phyloP scores from a whole-genome alignment of 35 echinoderm and acorn worm species.

The Anneissia japonica region DNA sequence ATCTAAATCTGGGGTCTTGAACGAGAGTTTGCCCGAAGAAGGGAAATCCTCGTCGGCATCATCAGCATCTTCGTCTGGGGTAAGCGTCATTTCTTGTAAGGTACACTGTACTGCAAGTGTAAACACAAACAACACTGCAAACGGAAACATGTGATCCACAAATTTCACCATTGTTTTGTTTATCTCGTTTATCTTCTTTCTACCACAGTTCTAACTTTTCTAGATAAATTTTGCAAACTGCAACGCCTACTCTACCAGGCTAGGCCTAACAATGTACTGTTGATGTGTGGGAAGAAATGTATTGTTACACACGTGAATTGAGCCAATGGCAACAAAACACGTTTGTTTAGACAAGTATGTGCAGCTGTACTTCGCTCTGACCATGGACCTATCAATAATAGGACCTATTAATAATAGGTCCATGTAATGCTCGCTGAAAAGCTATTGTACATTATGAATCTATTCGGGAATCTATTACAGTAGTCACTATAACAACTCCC shows the following conservation, averaged over 20 bases:
- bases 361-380: not conserved
- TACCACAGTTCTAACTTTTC: too few relatives aligned
- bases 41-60: slow-evolving; percentile 20
- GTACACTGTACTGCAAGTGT: not conserved
- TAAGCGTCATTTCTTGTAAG: not conserved
- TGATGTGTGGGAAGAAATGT: not conserved
- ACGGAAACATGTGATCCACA: not conserved
- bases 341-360: not conserved
- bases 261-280: not conserved
- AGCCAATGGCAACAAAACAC: not conserved
- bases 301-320: not conserved
- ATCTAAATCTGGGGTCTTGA: slow-evolving; percentile 56
- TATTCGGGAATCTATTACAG: too few relatives aligned
- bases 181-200: too few relatives aligned
- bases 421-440: too few relatives aligned
- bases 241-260: too few relatives aligned
- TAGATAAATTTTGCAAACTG: too few relatives aligned
- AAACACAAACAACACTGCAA: not conserved
- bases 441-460: too few relatives aligned
- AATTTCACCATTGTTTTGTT: too few relatives aligned
- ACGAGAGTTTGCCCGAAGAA: slow-evolving; percentile 33
- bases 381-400: too few relatives aligned
- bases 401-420: too few relatives aligned
- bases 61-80: slow-evolving; percentile 8
- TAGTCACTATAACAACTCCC: too few relatives aligned